Percentiles rank a stretch among this genome's conserved stretches.
These are phyloP conservation scores for Nasonia giraulti DNA, from an alignment of 1,140 invertebrate genomes.

Conservation along the genomic window DNA sequence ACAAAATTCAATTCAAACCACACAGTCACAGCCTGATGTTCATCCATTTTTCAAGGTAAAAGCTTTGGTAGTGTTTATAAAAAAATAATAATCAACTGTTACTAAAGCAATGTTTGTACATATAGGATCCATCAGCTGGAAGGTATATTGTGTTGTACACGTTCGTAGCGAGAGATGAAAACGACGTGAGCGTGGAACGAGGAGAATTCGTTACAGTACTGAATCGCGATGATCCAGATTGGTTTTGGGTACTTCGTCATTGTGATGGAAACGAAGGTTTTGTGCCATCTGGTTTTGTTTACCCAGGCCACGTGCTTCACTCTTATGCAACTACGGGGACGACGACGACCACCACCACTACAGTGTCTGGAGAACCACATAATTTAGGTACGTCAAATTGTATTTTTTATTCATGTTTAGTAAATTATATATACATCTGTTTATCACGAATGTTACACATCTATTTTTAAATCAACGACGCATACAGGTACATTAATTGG, in stretches of 20 bases:
- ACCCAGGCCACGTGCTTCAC: conserved; percentile 80
- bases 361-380: conserved; percentile 64
- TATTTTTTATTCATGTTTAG: conserved; percentile 11
- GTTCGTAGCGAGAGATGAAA: conserved; percentile 94
- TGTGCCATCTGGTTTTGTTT: conserved; percentile 95
- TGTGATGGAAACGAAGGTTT: conserved; percentile 96
- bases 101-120: conserved; percentile 23
- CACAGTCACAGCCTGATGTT: conserved; percentile 81
- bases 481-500: background rate
- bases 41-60: conserved; percentile 90
- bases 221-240: conserved; percentile 94
- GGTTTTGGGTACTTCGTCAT: conserved; percentile 93
- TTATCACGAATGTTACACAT: conserved; percentile 5
- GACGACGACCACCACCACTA: conserved; percentile 65
- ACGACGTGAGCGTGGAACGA: conserved; percentile 93
- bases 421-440: conserved; percentile 1
- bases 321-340: conserved; percentile 69
- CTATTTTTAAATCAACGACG: conserved; percentile 20
- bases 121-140: conserved; percentile 84
- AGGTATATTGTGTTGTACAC: conserved; percentile 94
- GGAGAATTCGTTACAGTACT: conserved; percentile 96
- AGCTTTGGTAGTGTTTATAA: background rate
- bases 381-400: conserved; percentile 62
- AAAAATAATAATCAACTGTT: background rate
- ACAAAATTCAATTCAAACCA: conserved; percentile 77